These are phyloP conservation scores for Calycopis cecrops DNA, from an alignment of 1,140 invertebrate genomes.

Conservation along the genomic window DNA sequence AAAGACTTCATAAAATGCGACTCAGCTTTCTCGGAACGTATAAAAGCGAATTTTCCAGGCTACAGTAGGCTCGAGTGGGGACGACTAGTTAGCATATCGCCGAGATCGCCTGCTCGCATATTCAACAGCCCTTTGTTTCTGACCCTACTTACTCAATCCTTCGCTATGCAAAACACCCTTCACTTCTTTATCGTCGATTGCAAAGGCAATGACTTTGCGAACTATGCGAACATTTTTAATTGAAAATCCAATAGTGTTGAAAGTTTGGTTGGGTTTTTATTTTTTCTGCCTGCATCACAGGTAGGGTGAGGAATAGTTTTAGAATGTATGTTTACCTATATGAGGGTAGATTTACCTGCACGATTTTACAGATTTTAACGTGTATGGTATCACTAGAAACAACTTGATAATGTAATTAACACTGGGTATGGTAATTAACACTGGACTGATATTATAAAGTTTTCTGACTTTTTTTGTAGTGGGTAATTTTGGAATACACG, in stretches of 20 bases:
- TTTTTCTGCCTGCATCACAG: too few species aligned
- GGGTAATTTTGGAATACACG: too few species aligned
- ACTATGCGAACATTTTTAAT: conserved; percentile 19
- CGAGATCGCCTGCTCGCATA: conserved; percentile 37
- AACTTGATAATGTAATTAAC: too few species aligned
- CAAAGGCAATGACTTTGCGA: conserved; percentile 14
- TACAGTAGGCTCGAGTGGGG: conserved; percentile 10
- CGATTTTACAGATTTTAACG: too few species aligned
- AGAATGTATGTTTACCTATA: too few species aligned
- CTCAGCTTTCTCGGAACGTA: conserved; percentile 1
- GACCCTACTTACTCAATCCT: conserved; percentile 38
- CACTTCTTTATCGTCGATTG: conserved; percentile 28
- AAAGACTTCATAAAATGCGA: conserved; percentile 4
- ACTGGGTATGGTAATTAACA: too few species aligned
- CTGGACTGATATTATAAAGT: too few species aligned
- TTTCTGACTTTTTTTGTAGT: too few species aligned
- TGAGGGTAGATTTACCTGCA: too few species aligned
- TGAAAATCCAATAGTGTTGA: conserved; percentile 6
- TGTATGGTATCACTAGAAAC: too few species aligned
- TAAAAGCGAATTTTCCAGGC: conserved; percentile 13
- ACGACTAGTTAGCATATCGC: conserved; percentile 35
- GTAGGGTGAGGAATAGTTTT: too few species aligned
- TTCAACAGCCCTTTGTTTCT: conserved; percentile 52
- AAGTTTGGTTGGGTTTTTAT: too few species aligned
- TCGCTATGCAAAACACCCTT: conserved; percentile 36